Evolutionary conservation across 2,888 invertebrate species (phyloP).

Genomic region (Heliconius cydno): DNA sequence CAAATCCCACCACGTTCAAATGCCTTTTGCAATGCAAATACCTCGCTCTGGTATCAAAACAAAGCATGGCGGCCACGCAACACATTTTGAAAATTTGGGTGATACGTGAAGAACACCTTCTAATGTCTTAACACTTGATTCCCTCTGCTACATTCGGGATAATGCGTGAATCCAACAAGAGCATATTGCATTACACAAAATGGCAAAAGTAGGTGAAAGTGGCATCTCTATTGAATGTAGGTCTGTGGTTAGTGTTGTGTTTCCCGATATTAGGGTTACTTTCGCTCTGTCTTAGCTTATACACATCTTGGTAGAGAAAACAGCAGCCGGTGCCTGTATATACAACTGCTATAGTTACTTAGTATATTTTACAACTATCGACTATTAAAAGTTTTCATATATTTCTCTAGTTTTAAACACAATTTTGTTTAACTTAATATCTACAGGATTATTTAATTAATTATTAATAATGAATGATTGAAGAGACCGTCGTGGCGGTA

Average conservation of each 20-base stretch:
- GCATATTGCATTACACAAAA: slow-evolving; percentile 1
- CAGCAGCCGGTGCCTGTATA: not conserved
- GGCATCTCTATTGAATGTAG: slow-evolving; percentile 37
- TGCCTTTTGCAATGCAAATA: too few relatives aligned
- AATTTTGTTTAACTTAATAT: not conserved
- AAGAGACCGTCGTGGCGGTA: too few relatives aligned
- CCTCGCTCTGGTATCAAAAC: too few relatives aligned
- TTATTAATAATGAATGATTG: not conserved
- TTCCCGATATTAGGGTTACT: slow-evolving; percentile 58
- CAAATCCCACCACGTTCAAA: too few relatives aligned
- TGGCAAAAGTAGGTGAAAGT: slow-evolving; percentile 53
- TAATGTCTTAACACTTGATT: too few relatives aligned
- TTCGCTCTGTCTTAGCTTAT: slow-evolving; percentile 51
- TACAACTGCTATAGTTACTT: not conserved
- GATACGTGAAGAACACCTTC: too few relatives aligned
- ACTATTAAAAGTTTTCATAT: not conserved
- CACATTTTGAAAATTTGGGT: too few relatives aligned
- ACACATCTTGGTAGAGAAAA: slow-evolving; percentile 2
- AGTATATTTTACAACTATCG: not conserved
- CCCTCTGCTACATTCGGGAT: not conserved
- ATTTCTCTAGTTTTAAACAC: not conserved
- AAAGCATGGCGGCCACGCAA: too few relatives aligned
- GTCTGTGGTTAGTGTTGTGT: slow-evolving; percentile 43
- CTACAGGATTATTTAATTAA: not conserved
- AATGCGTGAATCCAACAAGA: not conserved